Conservation (phyloP, 1,140 invertebrate species). For the Orussus abietinus region DNA sequence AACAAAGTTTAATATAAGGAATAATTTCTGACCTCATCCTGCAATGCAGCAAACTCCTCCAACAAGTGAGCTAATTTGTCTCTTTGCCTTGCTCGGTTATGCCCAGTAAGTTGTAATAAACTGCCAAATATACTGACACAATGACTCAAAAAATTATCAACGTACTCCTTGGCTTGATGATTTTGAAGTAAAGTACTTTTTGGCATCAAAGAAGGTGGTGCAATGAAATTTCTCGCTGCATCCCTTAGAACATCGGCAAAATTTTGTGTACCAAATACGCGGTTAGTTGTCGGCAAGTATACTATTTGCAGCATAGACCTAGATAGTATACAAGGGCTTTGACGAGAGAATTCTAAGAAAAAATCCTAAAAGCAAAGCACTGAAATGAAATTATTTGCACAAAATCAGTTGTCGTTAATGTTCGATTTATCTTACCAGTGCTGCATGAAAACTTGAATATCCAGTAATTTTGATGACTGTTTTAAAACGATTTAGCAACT, state of each 20-base stretch:
- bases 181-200: slow-evolving; percentile 64
- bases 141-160: slow-evolving; percentile 84
- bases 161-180: slow-evolving; percentile 74
- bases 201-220: slow-evolving; percentile 75
- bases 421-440: slow-evolving; percentile 62
- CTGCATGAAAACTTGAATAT: slow-evolving; percentile 74
- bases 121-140: slow-evolving; percentile 84
- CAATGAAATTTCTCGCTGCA: slow-evolving; percentile 80
- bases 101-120: slow-evolving; percentile 87
- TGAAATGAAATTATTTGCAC: slow-evolving; percentile 4
- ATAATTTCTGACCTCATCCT: slow-evolving; percentile 74
- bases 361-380: slow-evolving; percentile 71
- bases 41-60: slow-evolving; percentile 85
- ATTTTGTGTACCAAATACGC: slow-evolving; percentile 53
- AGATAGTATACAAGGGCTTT: slow-evolving; percentile 88
- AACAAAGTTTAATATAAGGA: slow-evolving; percentile 9
- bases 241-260: slow-evolving; percentile 82
- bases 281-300: slow-evolving; percentile 61
- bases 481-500: slow-evolving; percentile 75
- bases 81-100: slow-evolving; percentile 90
- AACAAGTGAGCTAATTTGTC: slow-evolving; percentile 89
- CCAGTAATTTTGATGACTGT: slow-evolving; percentile 79
- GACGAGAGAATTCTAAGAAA: slow-evolving; percentile 85
- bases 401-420: slow-evolving; percentile 8
- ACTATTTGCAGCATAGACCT: slow-evolving; percentile 85